These are phyloP conservation scores for Rotaria macrura DNA, from an alignment of 2,888 invertebrate species.

Conservation along the genomic window DNA sequence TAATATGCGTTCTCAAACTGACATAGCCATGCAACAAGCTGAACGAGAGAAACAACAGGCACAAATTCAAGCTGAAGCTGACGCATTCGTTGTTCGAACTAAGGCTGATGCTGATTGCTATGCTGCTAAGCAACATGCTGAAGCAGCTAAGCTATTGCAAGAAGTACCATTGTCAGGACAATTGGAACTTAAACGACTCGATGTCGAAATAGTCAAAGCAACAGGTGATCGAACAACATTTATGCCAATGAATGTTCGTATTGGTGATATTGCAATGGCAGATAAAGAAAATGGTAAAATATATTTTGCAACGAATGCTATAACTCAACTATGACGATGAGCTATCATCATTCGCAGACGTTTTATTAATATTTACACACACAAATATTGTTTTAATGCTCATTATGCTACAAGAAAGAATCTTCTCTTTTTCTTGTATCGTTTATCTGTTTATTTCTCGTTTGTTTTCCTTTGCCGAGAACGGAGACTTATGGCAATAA, in stretches of 20 bases:
- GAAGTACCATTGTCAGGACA: background rate
- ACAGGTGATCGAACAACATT: conserved; percentile 4
- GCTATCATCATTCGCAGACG: too few relatives aligned
- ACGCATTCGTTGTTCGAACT: background rate
- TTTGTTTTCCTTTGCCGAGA: too few relatives aligned
- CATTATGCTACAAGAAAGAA: too few relatives aligned
- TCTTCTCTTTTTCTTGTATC: too few relatives aligned
- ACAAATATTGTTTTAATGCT: too few relatives aligned
- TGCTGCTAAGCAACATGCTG: background rate
- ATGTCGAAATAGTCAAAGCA: background rate
- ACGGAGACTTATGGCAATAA: too few relatives aligned
- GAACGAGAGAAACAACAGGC: background rate
- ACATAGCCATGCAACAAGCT: background rate
- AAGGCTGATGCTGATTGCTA: background rate
- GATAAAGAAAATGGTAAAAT: background rate
- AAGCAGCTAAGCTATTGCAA: background rate
- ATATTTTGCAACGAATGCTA: background rate
- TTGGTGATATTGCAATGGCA: background rate
- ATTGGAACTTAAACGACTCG: background rate
- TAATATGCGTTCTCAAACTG: background rate
- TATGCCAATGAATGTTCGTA: background rate
- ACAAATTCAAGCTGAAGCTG: background rate
- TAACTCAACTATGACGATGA: too few relatives aligned
- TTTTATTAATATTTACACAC: too few relatives aligned
- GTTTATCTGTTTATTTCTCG: too few relatives aligned